Evolutionary conservation across 2,888 invertebrate species (phyloP), one percentile per base, ranked within the genome.

Genomic region (Protophormia terraenovae): DNA sequence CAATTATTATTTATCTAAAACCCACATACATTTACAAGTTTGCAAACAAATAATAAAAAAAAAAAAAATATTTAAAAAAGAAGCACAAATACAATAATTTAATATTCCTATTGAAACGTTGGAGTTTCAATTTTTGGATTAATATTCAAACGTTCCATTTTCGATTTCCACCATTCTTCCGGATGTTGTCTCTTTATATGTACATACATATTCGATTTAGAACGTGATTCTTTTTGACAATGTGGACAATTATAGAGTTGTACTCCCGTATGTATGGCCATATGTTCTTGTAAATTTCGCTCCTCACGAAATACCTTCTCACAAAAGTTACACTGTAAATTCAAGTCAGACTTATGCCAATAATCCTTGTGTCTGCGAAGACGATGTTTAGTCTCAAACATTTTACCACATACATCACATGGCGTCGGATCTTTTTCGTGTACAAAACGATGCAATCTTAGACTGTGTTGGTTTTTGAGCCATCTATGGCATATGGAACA

Each of bases 171-270:
- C 91, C 91, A 91, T 80, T 91, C 90, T 3, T 88, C 76, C 64
- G 89, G 89, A 80, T 91, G 91, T 77, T 89, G 89, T 45, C 91
- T 90, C 80, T 91, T 91, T 27, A 91, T 89, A 67, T 91, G 91
- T 62, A 90, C 91, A 83, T 91, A 91, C 91, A 91, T 91, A 86
- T 91, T 91, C 12, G 91, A 90, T 41, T 88, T 90, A 53, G 91
- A 91, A 19, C 91, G 90, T 71, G 90, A 90, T 66, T 91, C 91
- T 19, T 91, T 91, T 72, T 89, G 87, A 50, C 91, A 91, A 73
- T 91, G 90, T 47, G 90, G 89, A 89, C 91, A 91, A 75, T 88
- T 89, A 79, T 91, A 91, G 16, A 91, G 88, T 77, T 90, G 90
- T 27, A 87, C 89, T 60, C 91, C 90, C 4, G 91, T 91, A 67